These are phyloP conservation scores for Cebus imitator DNA, from an alignment of 2,113 vertebrate species.

Conservation along the genomic window DNA sequence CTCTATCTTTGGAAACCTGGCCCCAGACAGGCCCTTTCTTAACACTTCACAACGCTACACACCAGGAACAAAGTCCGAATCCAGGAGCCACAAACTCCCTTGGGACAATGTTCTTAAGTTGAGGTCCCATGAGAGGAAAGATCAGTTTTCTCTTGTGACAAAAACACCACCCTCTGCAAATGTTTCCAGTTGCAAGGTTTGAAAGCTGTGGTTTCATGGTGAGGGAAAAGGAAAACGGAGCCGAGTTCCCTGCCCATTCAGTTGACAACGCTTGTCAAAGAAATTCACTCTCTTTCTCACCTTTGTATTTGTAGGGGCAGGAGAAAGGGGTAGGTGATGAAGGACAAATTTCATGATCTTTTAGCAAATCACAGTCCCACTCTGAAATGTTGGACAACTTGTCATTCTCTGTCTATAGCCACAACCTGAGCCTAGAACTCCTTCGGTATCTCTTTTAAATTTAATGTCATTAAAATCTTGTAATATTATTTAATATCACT, in stretches of 20 bases:
- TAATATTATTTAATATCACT: not conserved
- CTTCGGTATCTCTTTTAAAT: not conserved
- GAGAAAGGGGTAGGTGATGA: not conserved
- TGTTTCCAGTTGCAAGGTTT: not conserved
- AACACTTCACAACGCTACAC: not conserved
- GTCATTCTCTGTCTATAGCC: too few relatives aligned
- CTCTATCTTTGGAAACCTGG: not conserved
- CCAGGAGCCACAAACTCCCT: not conserved
- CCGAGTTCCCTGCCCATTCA: not conserved
- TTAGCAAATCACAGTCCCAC: not conserved
- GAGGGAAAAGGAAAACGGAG: not conserved
- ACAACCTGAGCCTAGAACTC: not conserved
- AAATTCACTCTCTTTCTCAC: not conserved
- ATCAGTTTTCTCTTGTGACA: not conserved
- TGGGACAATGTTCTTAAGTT: not conserved
- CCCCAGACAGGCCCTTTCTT: not conserved
- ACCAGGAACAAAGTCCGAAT: not conserved
- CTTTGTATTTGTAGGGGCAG: not conserved
- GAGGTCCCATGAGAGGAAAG: not conserved
- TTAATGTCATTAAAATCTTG: not conserved
- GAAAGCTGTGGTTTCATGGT: not conserved
- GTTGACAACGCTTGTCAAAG: not conserved
- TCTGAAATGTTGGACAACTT: not conserved
- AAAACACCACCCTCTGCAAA: not conserved
- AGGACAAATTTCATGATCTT: not conserved